Evolutionary conservation across 30 jellyfish, hydroid and myxozoan genomes (phyloP), one percentile per base, ranked within the genome.

Genomic region (Aurelia sp.): DNA sequence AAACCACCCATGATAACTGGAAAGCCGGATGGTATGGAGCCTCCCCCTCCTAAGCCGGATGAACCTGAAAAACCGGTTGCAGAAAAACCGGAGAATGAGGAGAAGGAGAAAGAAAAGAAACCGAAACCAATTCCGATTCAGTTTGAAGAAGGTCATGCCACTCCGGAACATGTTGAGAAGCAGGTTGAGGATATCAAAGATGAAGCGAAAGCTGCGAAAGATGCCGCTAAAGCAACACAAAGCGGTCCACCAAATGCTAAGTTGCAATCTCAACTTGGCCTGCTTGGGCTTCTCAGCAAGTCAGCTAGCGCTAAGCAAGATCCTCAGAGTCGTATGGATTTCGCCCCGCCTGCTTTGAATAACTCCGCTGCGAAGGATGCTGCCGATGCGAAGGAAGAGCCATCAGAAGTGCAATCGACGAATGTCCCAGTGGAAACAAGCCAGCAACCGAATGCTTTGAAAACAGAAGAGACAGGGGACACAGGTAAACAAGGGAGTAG

Each of bases 101-200:
- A 57, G 63, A 70, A 71, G 55, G 93, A 59, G 21, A 77, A 73
- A 4, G 81, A 63, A 71, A 50, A 65, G 77, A 72, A 65, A 47
- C 94, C 94, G 30, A 71, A 71, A 55, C 81, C 86, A 16, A 80
- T 80, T n/a, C 90, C 90, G 10, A 66, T 80, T 4, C 65, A 66
- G 70, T 52, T 80, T 16, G 80, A 67, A 23, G 86, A 76, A 52
- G 86, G 86, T 21, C 86, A 76, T 17, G 86, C 86, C 20, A 76
- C 86, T 31, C 86, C 86, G 8, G 72, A 27, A 11, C 82, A 80
- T 22, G 66, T 58, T 40, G 84, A 80, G 18, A 80, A 80, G 60
- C 83, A 62, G 60, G 87, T 82, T 4, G 66, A 72, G 20, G 90
- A 62, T 65, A 48, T 86, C 66, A 86, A 73, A 27, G 84, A 85